Evolutionary conservation across 2,113 vertebrate species (phyloP).

Genomic region (Gopherus evgoodei): DNA sequence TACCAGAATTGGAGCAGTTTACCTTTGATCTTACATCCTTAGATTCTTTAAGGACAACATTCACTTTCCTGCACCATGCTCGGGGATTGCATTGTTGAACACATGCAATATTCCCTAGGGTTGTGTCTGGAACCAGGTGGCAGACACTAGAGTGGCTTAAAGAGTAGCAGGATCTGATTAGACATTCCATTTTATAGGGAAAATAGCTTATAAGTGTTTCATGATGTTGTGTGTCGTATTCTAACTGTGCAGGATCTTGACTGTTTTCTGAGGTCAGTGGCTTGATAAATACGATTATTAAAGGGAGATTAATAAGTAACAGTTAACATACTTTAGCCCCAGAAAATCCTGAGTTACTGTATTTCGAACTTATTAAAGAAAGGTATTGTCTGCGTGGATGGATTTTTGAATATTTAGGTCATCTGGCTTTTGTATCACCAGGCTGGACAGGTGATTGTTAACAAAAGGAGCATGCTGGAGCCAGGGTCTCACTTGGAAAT

Average conservation of each 20-base stretch:
- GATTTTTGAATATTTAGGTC: constrained; percentile 1
- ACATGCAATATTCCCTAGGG: background rate
- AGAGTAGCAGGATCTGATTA: background rate
- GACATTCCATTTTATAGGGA: background rate
- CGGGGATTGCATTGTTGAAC: background rate
- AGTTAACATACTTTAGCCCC: background rate
- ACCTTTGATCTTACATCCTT: constrained; percentile 10
- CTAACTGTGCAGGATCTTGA: background rate
- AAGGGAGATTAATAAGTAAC: background rate
- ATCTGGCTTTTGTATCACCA: constrained; percentile 22
- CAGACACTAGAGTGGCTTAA: background rate
- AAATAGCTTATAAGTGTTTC: background rate
- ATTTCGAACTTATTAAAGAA: background rate
- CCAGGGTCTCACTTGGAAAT: constrained; percentile 44
- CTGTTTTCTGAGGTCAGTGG: background rate
- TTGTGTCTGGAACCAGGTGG: constrained; percentile 6
- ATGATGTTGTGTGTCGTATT: background rate
- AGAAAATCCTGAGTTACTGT: background rate
- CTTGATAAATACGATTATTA: background rate
- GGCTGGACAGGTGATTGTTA: constrained; percentile 44
- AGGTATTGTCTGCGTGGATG: background rate
- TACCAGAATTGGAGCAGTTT: constrained; percentile 6
- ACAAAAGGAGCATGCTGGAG: constrained; percentile 18
- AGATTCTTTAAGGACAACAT: background rate
- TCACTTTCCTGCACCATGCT: background rate